Evolutionary conservation across 2,888 invertebrate species (phyloP).

Genomic region (Sarcophaga rosellei): DNA sequence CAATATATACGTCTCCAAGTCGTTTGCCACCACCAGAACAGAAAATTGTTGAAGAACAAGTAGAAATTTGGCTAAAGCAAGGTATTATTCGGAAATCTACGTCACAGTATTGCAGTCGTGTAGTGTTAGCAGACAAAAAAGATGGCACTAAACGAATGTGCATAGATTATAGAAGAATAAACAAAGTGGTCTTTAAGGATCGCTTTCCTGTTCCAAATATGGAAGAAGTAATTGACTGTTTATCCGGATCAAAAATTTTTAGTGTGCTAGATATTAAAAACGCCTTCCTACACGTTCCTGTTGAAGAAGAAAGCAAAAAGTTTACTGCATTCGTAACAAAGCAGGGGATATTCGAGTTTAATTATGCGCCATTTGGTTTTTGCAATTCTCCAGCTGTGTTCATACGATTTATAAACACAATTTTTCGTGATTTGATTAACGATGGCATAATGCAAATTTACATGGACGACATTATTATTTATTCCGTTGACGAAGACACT

Average conservation of each 20-base stretch:
- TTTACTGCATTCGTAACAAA: constrained; percentile 45
- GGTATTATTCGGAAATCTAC: constrained; percentile 51
- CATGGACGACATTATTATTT: constrained; percentile 59
- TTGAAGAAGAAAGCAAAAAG: constrained; percentile 50
- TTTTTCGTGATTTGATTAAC: neutral
- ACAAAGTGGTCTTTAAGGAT: constrained; percentile 32
- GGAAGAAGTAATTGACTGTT: neutral
- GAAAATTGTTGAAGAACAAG: constrained; percentile 51
- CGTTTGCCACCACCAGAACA: constrained; percentile 57
- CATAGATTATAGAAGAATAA: constrained; percentile 48
- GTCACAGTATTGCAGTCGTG: too few relatives aligned
- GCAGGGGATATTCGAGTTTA: constrained; percentile 50
- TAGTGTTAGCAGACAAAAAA: constrained; percentile 57
- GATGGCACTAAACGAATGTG: constrained; percentile 46
- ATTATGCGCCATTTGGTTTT: neutral
- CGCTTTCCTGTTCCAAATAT: constrained; percentile 5
- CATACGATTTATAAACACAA: neutral
- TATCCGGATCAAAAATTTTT: constrained; percentile 34
- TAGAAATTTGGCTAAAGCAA: constrained; percentile 48
- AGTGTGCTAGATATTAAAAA: constrained; percentile 27
- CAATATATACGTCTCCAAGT: constrained; percentile 14
- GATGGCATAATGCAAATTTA: constrained; percentile 50
- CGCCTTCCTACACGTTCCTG: constrained; percentile 50
- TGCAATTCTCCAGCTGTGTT: neutral
- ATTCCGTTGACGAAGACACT: constrained; percentile 51